These are phyloP conservation scores for Fissipunctia ypsillon DNA, from an alignment of 2,888 invertebrate species.

Conservation along the genomic window DNA sequence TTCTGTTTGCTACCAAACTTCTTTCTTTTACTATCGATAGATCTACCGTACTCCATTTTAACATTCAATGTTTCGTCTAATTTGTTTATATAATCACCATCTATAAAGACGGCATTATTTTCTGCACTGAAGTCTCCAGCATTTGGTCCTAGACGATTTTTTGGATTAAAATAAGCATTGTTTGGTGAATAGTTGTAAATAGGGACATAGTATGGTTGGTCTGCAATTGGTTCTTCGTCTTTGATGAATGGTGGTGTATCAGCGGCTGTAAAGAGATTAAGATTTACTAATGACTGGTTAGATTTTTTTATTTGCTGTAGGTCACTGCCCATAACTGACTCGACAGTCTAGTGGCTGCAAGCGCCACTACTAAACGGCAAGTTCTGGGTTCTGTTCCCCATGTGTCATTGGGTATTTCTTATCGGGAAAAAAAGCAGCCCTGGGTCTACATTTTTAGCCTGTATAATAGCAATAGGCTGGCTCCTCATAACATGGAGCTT, in stretches of 20 bases:
- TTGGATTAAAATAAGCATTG: constrained; percentile 77
- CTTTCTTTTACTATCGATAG: constrained; percentile 19
- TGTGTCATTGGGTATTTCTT: not conserved
- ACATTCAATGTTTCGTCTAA: not conserved
- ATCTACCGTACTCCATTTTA: constrained; percentile 27
- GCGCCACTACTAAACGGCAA: not conserved
- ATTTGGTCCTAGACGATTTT: constrained; percentile 76
- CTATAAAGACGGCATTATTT: not conserved
- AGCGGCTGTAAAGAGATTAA: constrained; percentile 59
- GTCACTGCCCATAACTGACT: not conserved
- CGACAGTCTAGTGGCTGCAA: not conserved
- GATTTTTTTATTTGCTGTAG: not conserved
- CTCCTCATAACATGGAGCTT: not conserved
- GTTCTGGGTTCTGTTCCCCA: not conserved
- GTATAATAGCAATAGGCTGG: not conserved
- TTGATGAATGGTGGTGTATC: constrained; percentile 49
- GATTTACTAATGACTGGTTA: not conserved
- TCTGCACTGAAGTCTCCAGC: constrained; percentile 33
- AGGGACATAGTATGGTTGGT: constrained; percentile 73
- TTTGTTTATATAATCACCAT: not conserved
- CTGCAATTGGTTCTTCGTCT: constrained; percentile 22
- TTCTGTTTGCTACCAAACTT: constrained; percentile 26
- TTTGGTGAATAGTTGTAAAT: constrained; percentile 72
- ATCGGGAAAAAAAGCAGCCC: not conserved
- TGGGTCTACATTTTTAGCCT: not conserved